These are phyloP conservation scores for Gymnoscopelus braueri DNA, from an alignment of 2,797 vertebrate species.

Conservation along the genomic window DNA sequence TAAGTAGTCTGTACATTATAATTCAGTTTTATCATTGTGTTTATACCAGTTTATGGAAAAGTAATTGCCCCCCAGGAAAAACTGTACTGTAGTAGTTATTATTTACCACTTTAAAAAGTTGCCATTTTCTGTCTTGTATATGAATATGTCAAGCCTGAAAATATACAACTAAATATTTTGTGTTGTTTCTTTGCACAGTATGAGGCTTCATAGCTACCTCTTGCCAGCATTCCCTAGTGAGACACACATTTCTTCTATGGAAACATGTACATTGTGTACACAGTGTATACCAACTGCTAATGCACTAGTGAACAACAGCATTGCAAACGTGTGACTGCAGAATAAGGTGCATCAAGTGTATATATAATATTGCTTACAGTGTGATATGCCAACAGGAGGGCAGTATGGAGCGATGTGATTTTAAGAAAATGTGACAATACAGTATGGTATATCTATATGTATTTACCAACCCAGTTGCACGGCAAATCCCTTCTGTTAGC, in stretches of 20 bases:
- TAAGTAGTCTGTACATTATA: no score
- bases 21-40: no score
- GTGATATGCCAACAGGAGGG: constrained; percentile 18
- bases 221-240: constrained; percentile 46
- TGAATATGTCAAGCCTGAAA: constrained; percentile 17
- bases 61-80: no score
- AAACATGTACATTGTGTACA: constrained; percentile 66
- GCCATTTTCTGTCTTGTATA: no score
- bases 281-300: constrained; percentile 63
- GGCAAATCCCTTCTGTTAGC: constrained; percentile 44
- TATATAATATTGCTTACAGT: background rate
- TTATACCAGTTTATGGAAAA: no score
- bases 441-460: constrained; percentile 37
- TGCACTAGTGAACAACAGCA: constrained; percentile 63
- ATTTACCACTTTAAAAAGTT: no score
- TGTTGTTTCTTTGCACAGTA: constrained; percentile 28
- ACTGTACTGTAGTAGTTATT: no score
- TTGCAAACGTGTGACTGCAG: constrained; percentile 45
- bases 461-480: constrained; percentile 1
- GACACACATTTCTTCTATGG: constrained; percentile 19
- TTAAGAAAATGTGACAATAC: constrained; percentile 42
- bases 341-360: constrained; percentile 33
- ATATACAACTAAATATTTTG: constrained; percentile 15
- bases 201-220: constrained; percentile 49
- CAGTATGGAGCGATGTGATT: constrained; percentile 16